Evolutionary conservation across 2,888 invertebrate species (phyloP), one percentile per base, ranked within the genome.

Genomic region (Amiota mariae): DNA sequence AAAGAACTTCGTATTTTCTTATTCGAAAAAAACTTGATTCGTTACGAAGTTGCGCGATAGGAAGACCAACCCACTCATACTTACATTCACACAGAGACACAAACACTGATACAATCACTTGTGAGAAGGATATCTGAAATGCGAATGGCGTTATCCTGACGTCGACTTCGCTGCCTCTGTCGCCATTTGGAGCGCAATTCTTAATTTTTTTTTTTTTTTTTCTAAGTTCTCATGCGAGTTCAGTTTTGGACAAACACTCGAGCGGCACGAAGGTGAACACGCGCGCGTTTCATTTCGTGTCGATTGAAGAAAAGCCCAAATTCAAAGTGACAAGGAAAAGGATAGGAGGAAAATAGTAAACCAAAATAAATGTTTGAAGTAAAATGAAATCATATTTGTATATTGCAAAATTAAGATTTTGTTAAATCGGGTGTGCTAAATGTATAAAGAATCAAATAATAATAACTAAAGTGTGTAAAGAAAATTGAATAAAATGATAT

Each of bases 241-340:
- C 85, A 88, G 88, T 88, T 87, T 86, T 87, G 88, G 88, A 87
- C 87, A 87, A 88, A 88, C 89, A 87, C 88, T 88, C 88, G 89
- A 88, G 87, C 85, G 89, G 85, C 87, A 88, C 87, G 86, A 82
- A 85, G 87, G 85, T 86, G 82, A 84, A 78, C 82, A 85, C 85
- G 87, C 87, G 88, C 85, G 87, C 36, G 36, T 36, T 36, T 36
- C 36, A 36, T 84, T 82, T 80, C 85, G 84, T 83, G 79, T 82
- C 85, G 85, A 77, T 75, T 75, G 78, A 74, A 72, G 24, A 72
- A 56, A 20, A 67, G 71, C 15, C 59, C 57, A 67, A 66, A 67
- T 64, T 67, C n/a, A 51, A 61, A 61, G 56, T 57, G 63, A 66
- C n/a, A 71, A 56, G 63, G 61, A 59, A 11, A 46, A 67, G 48